Base-by-base conservation (phyloP, 1,140 invertebrate genomes). In the Ericerus pela region DNA sequence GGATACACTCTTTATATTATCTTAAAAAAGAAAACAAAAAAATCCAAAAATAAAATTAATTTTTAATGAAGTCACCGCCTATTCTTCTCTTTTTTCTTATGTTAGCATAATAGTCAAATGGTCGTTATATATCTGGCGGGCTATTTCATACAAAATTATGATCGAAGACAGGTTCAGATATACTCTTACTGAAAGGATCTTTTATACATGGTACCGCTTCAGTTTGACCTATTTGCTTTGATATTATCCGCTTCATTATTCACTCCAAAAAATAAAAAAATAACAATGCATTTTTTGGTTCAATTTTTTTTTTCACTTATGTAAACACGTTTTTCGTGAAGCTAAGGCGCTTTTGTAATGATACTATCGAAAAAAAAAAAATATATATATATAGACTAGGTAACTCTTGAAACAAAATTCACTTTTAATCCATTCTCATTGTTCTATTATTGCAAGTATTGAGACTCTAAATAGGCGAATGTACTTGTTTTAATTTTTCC, bases 241-340 rank as follows among this genome's bases (percentile, higher is more conserved):
- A 47, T 47, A 47, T 47, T 47, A 47, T 47, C 41, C 41, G 41
- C 41, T 47, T 47, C 41, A 14, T 47, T 47, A 47, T 47, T 47
- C 41, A 47, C n/a, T n/a, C n/a, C n/a, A n/a, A n/a, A n/a, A n/a
- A n/a, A 24, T 47, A 47, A 24, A 47, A 47, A 47, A 20, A 47
- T 47, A 47, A 10, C 3, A 47, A 22, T 47, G 26, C 20, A 47
- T 47, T n/a, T n/a, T 24, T 24, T 38, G 41, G 20, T 20, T 47
- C 26, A 47, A 47, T 24, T 47, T 24, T 47, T 47, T 47, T n/a
- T n/a, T n/a, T 47, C 26, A 47, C 41, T 14, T 47, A 47, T 47
- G 41, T 47, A 47, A 47, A 47, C 41, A 47, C 16, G 41, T 47
- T 47, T 20, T 10, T 24, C n/a, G n/a, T 24, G 16, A 33, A 8